A percentile compares a stretch with the other conserved stretches of the same genome.
Conservation (phyloP, 2,113 vertebrate species). For the Piaya cayana region DNA sequence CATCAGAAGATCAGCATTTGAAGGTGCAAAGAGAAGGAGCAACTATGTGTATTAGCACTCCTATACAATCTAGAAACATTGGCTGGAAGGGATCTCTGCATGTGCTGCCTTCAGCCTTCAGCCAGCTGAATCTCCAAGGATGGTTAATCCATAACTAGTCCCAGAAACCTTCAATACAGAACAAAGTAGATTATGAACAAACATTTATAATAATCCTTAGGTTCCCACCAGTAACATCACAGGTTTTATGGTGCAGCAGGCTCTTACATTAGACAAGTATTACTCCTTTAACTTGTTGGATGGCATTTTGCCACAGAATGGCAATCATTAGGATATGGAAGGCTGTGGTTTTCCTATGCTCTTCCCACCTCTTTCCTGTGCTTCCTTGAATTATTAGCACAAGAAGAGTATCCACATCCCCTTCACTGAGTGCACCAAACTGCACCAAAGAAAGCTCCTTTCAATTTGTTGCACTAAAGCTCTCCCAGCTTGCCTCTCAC, state of each 20-base stretch:
- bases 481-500: not conserved
- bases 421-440: not conserved
- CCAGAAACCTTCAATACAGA: not conserved
- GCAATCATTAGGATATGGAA: not conserved
- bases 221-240: not conserved
- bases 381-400: not conserved
- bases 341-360: not conserved
- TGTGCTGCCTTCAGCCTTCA: accelerated
- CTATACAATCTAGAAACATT: not conserved
- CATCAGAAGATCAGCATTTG: not conserved
- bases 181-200: not conserved
- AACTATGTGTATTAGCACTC: not conserved
- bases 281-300: not conserved
- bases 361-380: not conserved
- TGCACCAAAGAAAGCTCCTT: not conserved
- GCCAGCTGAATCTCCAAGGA: not conserved
- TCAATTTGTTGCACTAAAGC: not conserved
- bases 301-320: not conserved
- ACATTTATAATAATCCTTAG: not conserved
- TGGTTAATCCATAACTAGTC: not conserved
- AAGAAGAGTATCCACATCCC: not conserved
- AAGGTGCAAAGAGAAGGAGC: not conserved
- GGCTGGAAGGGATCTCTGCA: not conserved
- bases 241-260: not conserved
- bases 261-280: not conserved